Percentiles rank a stretch among this genome's conserved stretches.
Conservation (phyloP, 2,888 invertebrate genomes). For the Terebella lapidaria region DNA sequence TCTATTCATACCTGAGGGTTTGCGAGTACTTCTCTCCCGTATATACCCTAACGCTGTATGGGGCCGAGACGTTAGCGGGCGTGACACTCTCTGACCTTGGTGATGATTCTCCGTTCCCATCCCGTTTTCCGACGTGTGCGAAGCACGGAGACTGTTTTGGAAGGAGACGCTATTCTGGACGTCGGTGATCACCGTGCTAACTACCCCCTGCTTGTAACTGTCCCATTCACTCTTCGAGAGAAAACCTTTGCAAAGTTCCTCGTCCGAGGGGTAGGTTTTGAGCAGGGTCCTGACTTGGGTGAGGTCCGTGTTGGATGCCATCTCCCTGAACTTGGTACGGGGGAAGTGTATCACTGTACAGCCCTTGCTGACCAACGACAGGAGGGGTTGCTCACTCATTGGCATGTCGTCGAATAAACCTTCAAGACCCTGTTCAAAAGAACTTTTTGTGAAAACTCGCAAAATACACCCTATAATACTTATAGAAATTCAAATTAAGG, state of each 20-base stretch:
- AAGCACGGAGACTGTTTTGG: too few species aligned
- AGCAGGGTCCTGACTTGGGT: background rate
- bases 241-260: constrained; percentile 6
- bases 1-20: too few species aligned
- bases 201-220: constrained; percentile 11
- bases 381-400: background rate
- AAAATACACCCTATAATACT: too few species aligned
- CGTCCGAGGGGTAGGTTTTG: constrained; percentile 9
- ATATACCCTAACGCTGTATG: too few species aligned
- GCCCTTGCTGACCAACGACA: constrained; percentile 14
- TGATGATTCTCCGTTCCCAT: too few species aligned
- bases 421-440: constrained; percentile 12
- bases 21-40: too few species aligned
- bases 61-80: too few species aligned
- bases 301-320: background rate
- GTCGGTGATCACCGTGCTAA: background rate
- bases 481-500: too few species aligned
- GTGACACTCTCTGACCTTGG: too few species aligned
- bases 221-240: constrained; percentile 11
- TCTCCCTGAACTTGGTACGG: constrained; percentile 6
- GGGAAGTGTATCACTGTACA: constrained; percentile 14
- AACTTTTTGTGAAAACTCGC: too few species aligned
- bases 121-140: too few species aligned
- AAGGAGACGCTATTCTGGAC: background rate
- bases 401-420: background rate